These are phyloP conservation scores for Leucoma salicis DNA, from an alignment of 2,888 invertebrate genomes.

Conservation along the genomic window DNA sequence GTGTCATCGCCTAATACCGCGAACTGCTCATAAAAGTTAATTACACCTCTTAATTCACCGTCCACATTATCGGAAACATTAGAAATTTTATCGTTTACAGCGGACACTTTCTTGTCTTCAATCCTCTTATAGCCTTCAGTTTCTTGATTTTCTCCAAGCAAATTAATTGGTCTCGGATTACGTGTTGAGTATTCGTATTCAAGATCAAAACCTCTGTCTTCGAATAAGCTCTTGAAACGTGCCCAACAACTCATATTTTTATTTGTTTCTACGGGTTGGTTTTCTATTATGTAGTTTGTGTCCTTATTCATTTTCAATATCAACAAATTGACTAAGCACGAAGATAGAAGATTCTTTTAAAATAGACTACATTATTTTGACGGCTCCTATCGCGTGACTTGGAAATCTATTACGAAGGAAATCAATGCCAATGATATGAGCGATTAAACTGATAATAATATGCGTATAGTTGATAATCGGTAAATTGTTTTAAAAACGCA, in stretches of 20 bases:
- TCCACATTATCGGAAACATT: conserved; percentile 39
- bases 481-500: neutral
- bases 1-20: conserved; percentile 58
- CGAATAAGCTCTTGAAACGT: conserved; percentile 66
- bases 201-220: conserved; percentile 72
- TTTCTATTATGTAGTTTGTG: conserved; percentile 7
- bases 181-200: conserved; percentile 58
- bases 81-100: conserved; percentile 24
- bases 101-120: conserved; percentile 44
- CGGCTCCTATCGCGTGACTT: conserved; percentile 4
- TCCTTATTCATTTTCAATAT: conserved; percentile 33
- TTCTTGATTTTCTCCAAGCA: conserved; percentile 46
- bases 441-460: conserved; percentile 27
- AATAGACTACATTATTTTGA: conserved; percentile 17
- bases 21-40: conserved; percentile 75
- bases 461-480: conserved; percentile 16
- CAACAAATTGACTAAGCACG: neutral
- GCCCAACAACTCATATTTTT: conserved; percentile 61
- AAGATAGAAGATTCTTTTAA: too few species aligned
- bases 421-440: conserved; percentile 27
- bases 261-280: conserved; percentile 6
- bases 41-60: conserved; percentile 51
- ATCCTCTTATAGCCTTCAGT: conserved; percentile 51
- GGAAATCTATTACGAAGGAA: conserved; percentile 22
- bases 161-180: conserved; percentile 31